Base-by-base conservation (phyloP, 2,797 vertebrate genomes). In the Melanotaenia parkinsoni region DNA sequence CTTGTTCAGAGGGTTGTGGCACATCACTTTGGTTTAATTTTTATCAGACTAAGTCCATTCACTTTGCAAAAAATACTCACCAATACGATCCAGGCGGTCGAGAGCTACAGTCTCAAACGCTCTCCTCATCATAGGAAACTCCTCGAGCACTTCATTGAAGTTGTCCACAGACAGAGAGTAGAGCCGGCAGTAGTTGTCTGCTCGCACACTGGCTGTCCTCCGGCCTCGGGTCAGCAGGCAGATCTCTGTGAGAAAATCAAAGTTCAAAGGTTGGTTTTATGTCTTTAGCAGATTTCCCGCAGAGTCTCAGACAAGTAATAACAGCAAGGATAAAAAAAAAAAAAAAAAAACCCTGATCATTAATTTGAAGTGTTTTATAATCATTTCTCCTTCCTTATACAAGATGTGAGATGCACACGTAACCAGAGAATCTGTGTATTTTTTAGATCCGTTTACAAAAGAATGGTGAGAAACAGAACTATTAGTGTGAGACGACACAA, bases 41-140 rank as follows among this genome's bases (percentile, higher is more conserved):
- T 30, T 51, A 35, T 35, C 47, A 64, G 18, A 58, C 14, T 40
- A 5, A 4, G 0, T 26, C 16, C 13, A 3, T 69, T 14, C 63
- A 20, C 47, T 37, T 20, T 58, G 3, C n/a, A 56, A 58, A 71
- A 24, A 50, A 50, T 10, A 61, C 96, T 96, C 86, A 98, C 98
- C 98, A 4, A 99, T 99, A 74, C 98, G 96, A 89, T 98, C 97
- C 66, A 99, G 93, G 20, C 98, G 95, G 90, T 99, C 98, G 0
- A 99, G 94, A 0, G 98, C 98, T 82, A 99, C 98, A 0, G 97
- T 98, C 91, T 99, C 98, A 3, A 99, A 99, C 58, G 98, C 98
- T 68, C 97, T 91, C n/a, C 98, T 95, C 98, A 99, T 99, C 98
- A 99, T 99, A 83, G 98, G 98, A 79, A 96, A 99, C 83, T 99